phyloP scores from a whole-genome alignment of 2,797 vertebrate genomes.

The Coluber constrictor region DNA sequence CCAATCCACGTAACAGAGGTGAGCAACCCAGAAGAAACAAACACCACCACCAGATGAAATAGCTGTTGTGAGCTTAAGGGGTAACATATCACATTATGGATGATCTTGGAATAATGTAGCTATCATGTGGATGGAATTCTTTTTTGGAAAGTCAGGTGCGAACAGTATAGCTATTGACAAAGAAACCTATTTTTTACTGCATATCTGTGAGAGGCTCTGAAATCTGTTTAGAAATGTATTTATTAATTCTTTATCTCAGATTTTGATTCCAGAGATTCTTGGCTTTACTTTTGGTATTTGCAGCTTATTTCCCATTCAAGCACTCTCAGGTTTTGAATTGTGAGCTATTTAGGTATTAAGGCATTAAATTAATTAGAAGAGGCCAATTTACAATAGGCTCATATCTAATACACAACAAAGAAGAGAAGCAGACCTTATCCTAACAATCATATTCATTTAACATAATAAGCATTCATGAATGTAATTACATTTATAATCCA shows the following conservation, averaged over 20 bases:
- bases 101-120: background rate
- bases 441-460: background rate
- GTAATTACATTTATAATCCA: background rate
- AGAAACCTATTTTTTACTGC: background rate
- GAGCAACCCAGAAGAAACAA: too few relatives aligned
- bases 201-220: background rate
- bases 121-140: background rate
- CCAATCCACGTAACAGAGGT: background rate
- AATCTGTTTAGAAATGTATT: background rate
- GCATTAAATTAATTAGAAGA: background rate
- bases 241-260: background rate
- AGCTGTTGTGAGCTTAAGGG: background rate
- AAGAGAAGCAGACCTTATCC: background rate
- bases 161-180: background rate
- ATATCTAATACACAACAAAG: background rate
- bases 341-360: background rate
- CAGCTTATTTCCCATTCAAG: constrained; percentile 1
- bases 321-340: background rate
- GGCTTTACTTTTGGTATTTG: background rate
- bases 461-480: background rate
- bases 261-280: constrained; percentile 3
- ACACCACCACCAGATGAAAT: background rate
- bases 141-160: background rate
- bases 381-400: background rate
- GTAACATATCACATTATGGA: background rate